Evolutionary conservation across 1,140 invertebrate genomes (phyloP), one percentile per base, ranked within the genome.

Genomic region (Paralvinella palmiformis): DNA sequence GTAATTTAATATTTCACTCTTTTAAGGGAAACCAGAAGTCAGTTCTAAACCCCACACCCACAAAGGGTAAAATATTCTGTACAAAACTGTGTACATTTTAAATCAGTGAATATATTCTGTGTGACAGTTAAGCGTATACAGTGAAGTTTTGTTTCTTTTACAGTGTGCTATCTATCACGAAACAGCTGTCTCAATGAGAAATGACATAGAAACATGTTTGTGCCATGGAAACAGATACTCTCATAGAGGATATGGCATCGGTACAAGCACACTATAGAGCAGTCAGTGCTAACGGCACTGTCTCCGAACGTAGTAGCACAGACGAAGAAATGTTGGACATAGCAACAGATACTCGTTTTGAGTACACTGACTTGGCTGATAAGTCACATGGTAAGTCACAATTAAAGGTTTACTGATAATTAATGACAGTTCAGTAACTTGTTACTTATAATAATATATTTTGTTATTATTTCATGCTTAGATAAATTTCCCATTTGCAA

Each of bases 301-400:
- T 50, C 0, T 37, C 48, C 29, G 32, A 29, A 2, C 31, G 29
- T 17, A 50, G 59, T 37, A 62, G 59, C 31, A 48, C 59, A 17
- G 59, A 62, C 29, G 59, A 62, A 31, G 59, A 62, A 33, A 45
- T 62, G 41, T 50, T 62, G 17, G 59, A 62, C 31, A 52, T 62
- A 10, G 50, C 41, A 36, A 62, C 45, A 5, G 45, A 48, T 22
- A 31, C 59, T 10, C 55, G 27, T 20, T 57, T 57, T 36, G 59
- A 32, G 20, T 48, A 44, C 29, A 17, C 20, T 17, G 41, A 62
- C 44, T 15, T 44, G 13, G 37, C 59, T 32, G 59, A 62, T 48
- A 62, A 48, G 50, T 50, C 41, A 6, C 59, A 62, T 27, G 59
- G 59, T 62, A n/a, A 61, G 59, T 61, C 5, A 6, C 17, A 15